phyloP scores from a whole-genome alignment of 2,888 invertebrate genomes.

The Heliconius charithonia region DNA sequence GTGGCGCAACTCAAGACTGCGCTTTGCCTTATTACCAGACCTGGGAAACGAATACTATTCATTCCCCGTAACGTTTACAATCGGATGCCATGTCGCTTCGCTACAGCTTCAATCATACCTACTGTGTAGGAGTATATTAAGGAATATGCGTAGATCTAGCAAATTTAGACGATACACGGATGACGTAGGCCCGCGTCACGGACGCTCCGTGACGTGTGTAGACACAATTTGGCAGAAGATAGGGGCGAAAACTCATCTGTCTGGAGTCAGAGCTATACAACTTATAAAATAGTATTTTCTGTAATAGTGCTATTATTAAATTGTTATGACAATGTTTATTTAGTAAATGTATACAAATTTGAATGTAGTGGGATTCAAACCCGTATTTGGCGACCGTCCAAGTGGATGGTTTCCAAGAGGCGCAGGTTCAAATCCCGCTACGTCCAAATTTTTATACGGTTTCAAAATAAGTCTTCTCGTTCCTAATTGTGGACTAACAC shows the following conservation, averaged over 20 bases:
- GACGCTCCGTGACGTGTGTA: neutral
- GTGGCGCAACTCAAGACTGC: neutral
- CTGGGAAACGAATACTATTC: neutral
- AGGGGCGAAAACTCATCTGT: neutral
- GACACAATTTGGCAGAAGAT: slow-evolving; percentile 15
- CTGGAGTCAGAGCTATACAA: neutral
- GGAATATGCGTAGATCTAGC: neutral
- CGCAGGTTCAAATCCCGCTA: too few relatives aligned
- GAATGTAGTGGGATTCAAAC: too few relatives aligned
- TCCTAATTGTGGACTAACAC: too few relatives aligned
- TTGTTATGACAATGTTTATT: neutral
- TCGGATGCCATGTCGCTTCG: neutral
- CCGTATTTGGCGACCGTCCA: too few relatives aligned
- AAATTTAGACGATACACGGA: neutral
- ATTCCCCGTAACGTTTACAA: neutral
- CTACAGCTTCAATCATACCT: neutral
- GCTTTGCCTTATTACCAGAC: neutral
- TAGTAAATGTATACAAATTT: neutral
- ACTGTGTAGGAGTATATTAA: slow-evolving; percentile 1
- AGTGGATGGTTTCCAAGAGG: too few relatives aligned
- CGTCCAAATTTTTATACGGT: too few relatives aligned
- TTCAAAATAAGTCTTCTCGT: too few relatives aligned
- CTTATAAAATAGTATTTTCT: neutral
- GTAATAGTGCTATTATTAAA: neutral
- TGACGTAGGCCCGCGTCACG: slow-evolving; percentile 10